Percentiles rank a stretch among this genome's conserved stretches.
These are phyloP conservation scores for Lochmaea capreae DNA, from an alignment of 2,888 invertebrate species.

Conservation along the genomic window DNA sequence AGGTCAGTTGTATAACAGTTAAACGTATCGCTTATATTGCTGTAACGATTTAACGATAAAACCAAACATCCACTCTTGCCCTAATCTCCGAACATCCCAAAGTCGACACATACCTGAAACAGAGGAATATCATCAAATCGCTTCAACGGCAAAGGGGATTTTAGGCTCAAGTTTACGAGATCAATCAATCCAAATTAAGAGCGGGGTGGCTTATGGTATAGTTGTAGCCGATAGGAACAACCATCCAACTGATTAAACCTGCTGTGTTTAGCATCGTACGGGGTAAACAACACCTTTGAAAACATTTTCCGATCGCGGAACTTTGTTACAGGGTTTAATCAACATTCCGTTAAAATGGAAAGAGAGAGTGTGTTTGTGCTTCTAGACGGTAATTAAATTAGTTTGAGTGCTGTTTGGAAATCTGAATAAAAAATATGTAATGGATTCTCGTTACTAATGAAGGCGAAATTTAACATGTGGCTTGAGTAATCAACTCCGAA, in stretches of 20 bases:
- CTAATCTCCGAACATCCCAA: neutral
- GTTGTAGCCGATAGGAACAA: conserved; percentile 21
- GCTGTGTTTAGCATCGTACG: conserved; percentile 17
- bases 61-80: neutral
- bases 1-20: neutral
- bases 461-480: neutral
- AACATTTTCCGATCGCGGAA: conserved; percentile 24
- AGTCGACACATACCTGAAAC: conserved; percentile 21
- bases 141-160: conserved; percentile 26
- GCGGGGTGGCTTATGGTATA: conserved; percentile 9
- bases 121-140: conserved; percentile 26
- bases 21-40: neutral
- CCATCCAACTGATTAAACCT: conserved; percentile 26
- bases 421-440: neutral
- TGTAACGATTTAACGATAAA: conserved; percentile 1
- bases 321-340: conserved; percentile 1
- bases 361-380: neutral
- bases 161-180: conserved; percentile 24
- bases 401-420: neutral
- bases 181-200: conserved; percentile 33
- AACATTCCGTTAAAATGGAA: conserved; percentile 11
- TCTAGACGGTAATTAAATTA: conserved; percentile 2
- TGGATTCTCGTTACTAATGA: neutral
- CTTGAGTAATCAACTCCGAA: neutral
- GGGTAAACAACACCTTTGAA: conserved; percentile 29